Conservation (phyloP, 1,140 invertebrate genomes). For the Pseudobourletiella spinata region DNA sequence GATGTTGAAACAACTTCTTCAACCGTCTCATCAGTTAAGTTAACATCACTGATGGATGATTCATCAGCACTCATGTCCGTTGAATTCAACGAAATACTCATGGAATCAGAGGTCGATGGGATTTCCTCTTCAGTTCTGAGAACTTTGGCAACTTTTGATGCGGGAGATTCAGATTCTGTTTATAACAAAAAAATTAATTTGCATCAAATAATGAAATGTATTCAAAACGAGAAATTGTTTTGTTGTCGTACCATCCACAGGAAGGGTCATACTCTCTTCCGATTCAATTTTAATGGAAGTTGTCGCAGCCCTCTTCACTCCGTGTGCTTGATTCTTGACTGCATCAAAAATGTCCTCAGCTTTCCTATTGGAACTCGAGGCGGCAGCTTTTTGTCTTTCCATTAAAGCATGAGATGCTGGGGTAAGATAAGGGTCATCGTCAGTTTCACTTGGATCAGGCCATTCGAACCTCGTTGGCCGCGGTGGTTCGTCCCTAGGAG, state of each 20-base stretch:
- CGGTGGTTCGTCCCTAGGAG: conserved; percentile 42
- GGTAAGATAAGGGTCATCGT: conserved; percentile 11
- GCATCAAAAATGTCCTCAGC: conserved; percentile 34
- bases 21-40: conserved; percentile 23
- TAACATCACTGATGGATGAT: conserved; percentile 12
- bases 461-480: conserved; percentile 51
- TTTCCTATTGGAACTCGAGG: conserved; percentile 5
- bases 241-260: too few relatives aligned
- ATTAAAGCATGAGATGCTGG: conserved; percentile 15
- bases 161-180: neutral
- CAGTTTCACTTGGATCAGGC: conserved; percentile 30
- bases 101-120: neutral
- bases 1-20: conserved; percentile 21
- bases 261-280: too few relatives aligned
- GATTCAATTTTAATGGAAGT: too few relatives aligned
- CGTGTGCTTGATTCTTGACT: conserved; percentile 29
- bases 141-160: conserved; percentile 6
- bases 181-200: too few relatives aligned
- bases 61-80: neutral
- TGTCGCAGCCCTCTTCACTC: conserved; percentile 19
- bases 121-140: too few relatives aligned
- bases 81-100: neutral
- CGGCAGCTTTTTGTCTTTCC: conserved; percentile 26
- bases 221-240: too few relatives aligned
- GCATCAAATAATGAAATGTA: too few relatives aligned